Conservation (phyloP, 2,113 vertebrate genomes). For the Caranx ignobilis region DNA sequence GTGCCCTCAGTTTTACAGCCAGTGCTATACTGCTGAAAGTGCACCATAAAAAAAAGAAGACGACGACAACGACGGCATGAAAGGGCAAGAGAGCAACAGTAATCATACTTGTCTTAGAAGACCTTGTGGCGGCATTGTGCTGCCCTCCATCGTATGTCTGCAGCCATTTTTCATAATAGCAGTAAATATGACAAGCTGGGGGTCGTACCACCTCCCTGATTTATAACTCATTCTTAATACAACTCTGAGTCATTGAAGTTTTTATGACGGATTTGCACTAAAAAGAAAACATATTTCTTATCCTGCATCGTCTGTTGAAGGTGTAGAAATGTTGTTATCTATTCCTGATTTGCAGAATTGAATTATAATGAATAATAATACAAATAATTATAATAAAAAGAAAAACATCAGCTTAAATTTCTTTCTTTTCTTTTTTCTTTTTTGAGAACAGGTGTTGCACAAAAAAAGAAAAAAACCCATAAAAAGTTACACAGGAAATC, state of each 20-base stretch:
- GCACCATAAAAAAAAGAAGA: conserved; percentile 42
- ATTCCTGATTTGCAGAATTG: not conserved
- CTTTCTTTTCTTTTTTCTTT: not conserved
- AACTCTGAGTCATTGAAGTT: not conserved
- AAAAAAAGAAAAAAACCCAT: not conserved
- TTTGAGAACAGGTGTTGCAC: not conserved
- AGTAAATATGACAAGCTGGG: conserved; percentile 58
- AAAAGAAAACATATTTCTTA: not conserved
- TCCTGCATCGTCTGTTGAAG: not conserved
- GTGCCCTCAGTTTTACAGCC: conserved; percentile 46
- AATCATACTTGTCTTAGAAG: conserved; percentile 56
- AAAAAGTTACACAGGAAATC: conserved; percentile 35
- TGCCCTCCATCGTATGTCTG: conserved; percentile 75
- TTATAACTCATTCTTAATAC: conserved; percentile 3
- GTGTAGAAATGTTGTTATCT: not conserved
- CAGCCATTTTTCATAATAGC: conserved; percentile 61
- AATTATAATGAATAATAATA: not conserved
- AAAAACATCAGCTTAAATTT: not conserved
- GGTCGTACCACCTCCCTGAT: conserved; percentile 31
- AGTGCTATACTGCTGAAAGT: conserved; percentile 33
- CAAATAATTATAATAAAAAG: not conserved
- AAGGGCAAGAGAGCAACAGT: conserved; percentile 69
- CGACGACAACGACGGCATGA: not conserved
- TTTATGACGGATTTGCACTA: not conserved
- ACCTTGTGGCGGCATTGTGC: conserved; percentile 74